phyloP scores from a whole-genome alignment of 2,113 vertebrate species.

The Semicossyphus pulcher region DNA sequence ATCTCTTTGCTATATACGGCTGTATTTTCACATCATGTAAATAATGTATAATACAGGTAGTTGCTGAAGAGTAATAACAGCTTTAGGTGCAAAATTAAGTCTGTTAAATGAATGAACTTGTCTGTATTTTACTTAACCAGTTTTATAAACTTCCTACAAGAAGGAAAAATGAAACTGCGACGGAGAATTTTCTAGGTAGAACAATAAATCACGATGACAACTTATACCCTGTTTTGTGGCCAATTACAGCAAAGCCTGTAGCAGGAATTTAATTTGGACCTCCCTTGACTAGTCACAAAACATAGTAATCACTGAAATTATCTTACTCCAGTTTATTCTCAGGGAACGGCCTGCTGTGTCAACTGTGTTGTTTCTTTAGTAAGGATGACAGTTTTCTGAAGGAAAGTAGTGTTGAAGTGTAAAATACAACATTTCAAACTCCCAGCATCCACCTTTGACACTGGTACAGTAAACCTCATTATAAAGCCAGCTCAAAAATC shows the following conservation, averaged over 20 bases:
- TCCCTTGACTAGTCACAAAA: slow-evolving; percentile 45
- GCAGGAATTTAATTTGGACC: slow-evolving; percentile 44
- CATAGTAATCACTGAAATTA: slow-evolving; percentile 36
- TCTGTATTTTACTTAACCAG: background rate
- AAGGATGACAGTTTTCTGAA: background rate
- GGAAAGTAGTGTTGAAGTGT: background rate
- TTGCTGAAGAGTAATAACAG: background rate
- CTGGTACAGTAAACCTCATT: background rate
- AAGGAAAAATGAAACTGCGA: slow-evolving; percentile 24
- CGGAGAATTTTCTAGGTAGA: background rate
- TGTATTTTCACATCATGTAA: background rate
- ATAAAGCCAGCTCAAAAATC: background rate
- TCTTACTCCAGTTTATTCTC: slow-evolving; percentile 3
- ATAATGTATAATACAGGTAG: slow-evolving; percentile 7
- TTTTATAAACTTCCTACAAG: slow-evolving; percentile 18
- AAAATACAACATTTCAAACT: slow-evolving; percentile 1
- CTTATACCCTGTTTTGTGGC: slow-evolving; percentile 35
- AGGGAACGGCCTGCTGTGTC: background rate
- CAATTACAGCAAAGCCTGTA: slow-evolving; percentile 39
- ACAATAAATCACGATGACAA: slow-evolving; percentile 57
- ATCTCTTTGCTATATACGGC: slow-evolving; percentile 20
- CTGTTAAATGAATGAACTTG: background rate
- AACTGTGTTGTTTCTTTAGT: background rate
- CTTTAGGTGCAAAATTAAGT: background rate
- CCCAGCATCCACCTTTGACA: background rate